phyloP scores from a whole-genome alignment of 2,888 invertebrate genomes.

The Orthosia gracilis region DNA sequence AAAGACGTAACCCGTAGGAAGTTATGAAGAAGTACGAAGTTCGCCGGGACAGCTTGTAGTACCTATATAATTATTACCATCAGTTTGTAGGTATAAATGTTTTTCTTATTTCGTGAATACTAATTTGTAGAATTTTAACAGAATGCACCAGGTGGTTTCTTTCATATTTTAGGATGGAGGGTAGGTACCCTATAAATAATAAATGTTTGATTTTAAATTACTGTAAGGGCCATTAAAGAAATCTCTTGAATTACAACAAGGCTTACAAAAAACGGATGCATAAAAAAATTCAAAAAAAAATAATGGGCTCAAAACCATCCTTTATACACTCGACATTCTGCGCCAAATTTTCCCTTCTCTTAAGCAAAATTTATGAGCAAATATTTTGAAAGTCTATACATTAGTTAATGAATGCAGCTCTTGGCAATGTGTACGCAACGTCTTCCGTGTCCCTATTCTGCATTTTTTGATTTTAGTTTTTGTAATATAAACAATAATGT shows the following conservation, averaged over 20 bases:
- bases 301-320: slow-evolving; percentile 73
- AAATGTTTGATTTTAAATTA: not conserved
- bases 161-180: not conserved
- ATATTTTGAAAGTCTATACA: slow-evolving; percentile 90
- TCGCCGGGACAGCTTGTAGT: too few species aligned
- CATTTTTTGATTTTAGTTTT: slow-evolving; percentile 10
- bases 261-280: not conserved
- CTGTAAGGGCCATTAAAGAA: slow-evolving; percentile 24
- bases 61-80: too few species aligned
- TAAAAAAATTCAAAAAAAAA: slow-evolving; percentile 61
- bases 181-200: not conserved
- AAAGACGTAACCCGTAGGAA: too few species aligned
- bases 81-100: too few species aligned
- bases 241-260: slow-evolving; percentile 21
- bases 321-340: slow-evolving; percentile 74
- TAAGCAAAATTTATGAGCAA: slow-evolving; percentile 89
- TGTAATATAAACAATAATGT: not conserved
- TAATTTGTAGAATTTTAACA: not conserved
- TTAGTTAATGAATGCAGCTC: slow-evolving; percentile 91
- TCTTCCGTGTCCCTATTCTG: slow-evolving; percentile 81
- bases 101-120: not conserved
- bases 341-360: slow-evolving; percentile 80
- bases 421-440: slow-evolving; percentile 82
- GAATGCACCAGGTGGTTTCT: not conserved
- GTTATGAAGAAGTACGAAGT: too few species aligned